Conservation (phyloP, 2,888 invertebrate species). For the Tridacna crocea region DNA sequence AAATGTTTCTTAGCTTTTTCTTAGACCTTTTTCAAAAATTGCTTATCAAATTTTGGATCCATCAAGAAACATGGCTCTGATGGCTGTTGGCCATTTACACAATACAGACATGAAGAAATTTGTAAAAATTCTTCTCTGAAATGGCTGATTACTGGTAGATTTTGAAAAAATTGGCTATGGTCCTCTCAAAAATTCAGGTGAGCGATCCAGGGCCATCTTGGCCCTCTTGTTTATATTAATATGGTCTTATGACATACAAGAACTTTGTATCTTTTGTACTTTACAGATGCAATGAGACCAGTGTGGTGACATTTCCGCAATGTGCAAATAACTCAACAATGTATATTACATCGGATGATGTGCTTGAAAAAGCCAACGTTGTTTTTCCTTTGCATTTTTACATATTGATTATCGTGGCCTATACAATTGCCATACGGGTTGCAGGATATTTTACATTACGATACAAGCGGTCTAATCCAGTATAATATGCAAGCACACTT, state of each 20-base stretch:
- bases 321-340: conserved; percentile 54
- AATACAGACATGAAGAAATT: no score
- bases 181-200: no score
- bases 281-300: conserved; percentile 64
- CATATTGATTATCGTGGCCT: conserved; percentile 41
- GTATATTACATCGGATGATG: conserved; percentile 46
- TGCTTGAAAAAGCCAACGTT: conserved; percentile 56
- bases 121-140: no score
- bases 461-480: conserved; percentile 32
- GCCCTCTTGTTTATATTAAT: neutral
- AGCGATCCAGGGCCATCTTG: neutral
- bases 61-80: no score
- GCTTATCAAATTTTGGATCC: no score
- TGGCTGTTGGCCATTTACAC: no score
- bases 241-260: no score
- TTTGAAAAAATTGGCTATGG: no score
- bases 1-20: no score
- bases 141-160: no score
- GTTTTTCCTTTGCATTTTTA: conserved; percentile 58
- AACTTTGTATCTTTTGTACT: neutral
- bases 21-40: no score
- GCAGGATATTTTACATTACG: conserved; percentile 58
- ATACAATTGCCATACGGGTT: conserved; percentile 46
- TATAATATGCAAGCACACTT: neutral
- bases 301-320: conserved; percentile 35